Evolutionary conservation across 1,140 invertebrate species (phyloP), one percentile per base, ranked within the genome.

Genomic region (Holotrichia oblita): DNA sequence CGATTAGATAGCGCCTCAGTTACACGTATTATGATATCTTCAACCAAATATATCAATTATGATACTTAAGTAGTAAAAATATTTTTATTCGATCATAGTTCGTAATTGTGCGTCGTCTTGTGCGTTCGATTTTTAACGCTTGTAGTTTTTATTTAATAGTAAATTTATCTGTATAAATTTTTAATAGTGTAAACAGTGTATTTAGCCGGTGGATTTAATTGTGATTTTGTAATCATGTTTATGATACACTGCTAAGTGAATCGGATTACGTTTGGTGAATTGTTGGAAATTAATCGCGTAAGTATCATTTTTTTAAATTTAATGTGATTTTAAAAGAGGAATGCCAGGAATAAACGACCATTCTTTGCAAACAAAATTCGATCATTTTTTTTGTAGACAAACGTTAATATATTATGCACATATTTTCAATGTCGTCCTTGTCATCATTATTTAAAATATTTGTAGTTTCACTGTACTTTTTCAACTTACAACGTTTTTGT

Each of bases 1-100:
- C 48, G 48, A 55, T 55, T 55, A 55, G 48, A 55, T 55, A 55
- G n/a, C 48, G 48, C 48, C 17, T 14, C 48, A 55, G 48, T 17
- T 55, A n/a, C 17, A 55, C 48, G 48, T 55, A 17, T 55, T 55
- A 44, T 14, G 14, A 6, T n/a, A 55, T 17, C 48, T 3, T 14
- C 48, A 17, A 17, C 48, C n/a, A 14, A 14, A 55, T 55, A 55
- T 3, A 17, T 17, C 14, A 55, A 55, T 55, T 55, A 55, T 55
- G n/a, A n/a, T 17, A 55, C 14, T 17, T 55, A 55, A 55, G 17
- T 55, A n/a, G 14, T 6, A 17, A 55, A 17, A 55, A 55, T 55
- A 55, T 17, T 55, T n/a, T 6, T 17, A n/a, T 55, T 17, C 6
- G n/a, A 3, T n/a, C 14, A 55, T 55, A 55, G 7, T 55, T 55